Conservation (phyloP, 2,113 vertebrate genomes). For the Ochotona curzoniae region DNA sequence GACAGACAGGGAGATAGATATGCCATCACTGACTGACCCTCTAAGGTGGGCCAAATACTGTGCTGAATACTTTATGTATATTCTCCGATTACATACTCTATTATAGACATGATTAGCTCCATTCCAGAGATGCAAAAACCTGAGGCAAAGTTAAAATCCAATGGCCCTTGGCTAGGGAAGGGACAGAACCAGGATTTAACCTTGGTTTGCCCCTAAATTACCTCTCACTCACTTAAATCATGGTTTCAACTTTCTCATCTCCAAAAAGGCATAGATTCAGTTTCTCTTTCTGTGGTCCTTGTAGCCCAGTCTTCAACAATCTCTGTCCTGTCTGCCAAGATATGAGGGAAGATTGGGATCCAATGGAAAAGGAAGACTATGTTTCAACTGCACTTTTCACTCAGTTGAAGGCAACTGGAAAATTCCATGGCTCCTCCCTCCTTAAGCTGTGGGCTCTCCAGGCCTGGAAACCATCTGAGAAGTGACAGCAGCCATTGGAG, state of each 20-base stretch:
- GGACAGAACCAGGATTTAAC: background rate
- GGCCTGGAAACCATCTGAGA: slow-evolving; percentile 45
- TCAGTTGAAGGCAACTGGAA: slow-evolving; percentile 21
- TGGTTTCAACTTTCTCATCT: background rate
- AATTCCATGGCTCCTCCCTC: background rate
- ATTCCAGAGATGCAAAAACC: background rate
- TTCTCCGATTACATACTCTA: background rate
- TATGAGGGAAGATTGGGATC: background rate
- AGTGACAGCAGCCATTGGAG: slow-evolving; percentile 22
- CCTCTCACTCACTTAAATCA: background rate
- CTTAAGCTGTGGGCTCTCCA: background rate
- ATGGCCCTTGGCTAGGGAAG: background rate
- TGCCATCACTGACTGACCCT: background rate
- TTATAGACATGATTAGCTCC: background rate
- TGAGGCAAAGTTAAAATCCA: background rate
- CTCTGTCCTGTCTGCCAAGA: background rate
- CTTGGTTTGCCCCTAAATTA: background rate
- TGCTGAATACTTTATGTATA: background rate
- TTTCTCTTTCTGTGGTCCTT: background rate
- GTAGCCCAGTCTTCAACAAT: background rate
- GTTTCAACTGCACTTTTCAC: slow-evolving; percentile 9
- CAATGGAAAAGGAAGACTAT: background rate
- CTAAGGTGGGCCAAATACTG: background rate
- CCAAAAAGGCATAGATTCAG: background rate
- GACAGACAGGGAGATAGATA: background rate